Conservation (phyloP, 2,113 vertebrate species). For the Catharus bicknelli region DNA sequence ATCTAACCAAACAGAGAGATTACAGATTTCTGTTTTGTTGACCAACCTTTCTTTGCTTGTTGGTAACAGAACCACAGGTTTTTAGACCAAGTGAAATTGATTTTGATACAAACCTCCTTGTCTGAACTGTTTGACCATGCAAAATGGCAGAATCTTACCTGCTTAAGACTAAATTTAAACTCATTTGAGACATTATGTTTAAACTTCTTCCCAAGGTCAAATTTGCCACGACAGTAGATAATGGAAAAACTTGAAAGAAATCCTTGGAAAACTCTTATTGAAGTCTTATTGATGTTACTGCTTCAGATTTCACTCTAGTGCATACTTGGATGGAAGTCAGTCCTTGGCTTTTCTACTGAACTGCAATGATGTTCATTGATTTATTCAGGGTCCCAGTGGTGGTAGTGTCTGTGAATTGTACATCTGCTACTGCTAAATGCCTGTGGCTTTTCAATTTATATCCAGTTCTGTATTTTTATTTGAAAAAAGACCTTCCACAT, state of each 20-base stretch:
- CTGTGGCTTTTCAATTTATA: not conserved
- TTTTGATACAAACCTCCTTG: not conserved
- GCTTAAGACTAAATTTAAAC: not conserved
- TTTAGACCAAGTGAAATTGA: not conserved
- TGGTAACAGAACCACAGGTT: not conserved
- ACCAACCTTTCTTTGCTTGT: not conserved
- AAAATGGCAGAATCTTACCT: not conserved
- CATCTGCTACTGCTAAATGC: not conserved
- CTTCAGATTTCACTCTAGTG: not conserved
- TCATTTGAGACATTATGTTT: not conserved
- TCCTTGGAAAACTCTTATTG: not conserved
- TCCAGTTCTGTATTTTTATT: not conserved
- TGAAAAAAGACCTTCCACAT: not conserved
- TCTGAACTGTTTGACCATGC: not conserved
- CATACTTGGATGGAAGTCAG: not conserved
- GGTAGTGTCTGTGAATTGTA: not conserved
- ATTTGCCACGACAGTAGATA: not conserved
- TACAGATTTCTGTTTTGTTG: not conserved
- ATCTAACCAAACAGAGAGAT: not conserved
- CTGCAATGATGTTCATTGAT: not conserved
- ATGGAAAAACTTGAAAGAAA: not conserved
- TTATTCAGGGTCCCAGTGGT: not conserved
- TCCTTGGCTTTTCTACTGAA: not conserved
- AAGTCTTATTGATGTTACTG: not conserved
- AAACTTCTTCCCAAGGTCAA: not conserved